Conservation (phyloP, 92 coral and sea anemone species). For the Virgularia gustaviana region DNA sequence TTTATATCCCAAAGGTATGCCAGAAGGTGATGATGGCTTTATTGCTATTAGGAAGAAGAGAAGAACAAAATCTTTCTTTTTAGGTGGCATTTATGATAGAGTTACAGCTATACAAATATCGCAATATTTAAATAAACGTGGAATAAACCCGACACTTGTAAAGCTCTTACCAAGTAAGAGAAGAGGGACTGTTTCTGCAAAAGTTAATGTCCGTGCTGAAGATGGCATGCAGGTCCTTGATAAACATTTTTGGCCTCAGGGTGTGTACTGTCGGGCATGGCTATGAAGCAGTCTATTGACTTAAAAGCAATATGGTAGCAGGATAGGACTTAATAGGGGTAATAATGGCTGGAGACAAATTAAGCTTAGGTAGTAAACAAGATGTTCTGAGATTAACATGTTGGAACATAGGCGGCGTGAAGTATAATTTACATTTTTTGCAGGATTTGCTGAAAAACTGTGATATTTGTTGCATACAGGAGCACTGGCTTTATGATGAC, state of each 20-base stretch:
- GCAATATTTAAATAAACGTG: background rate
- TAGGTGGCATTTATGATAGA: background rate
- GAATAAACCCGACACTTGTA: background rate
- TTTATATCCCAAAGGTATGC: no score
- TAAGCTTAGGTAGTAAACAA: no score
- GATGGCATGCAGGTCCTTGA: background rate
- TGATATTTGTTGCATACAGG: no score
- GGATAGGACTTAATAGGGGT: no score
- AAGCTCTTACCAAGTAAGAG: slow-evolving; percentile 5
- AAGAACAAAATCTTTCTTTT: background rate
- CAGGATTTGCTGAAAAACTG: no score
- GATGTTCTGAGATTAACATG: no score
- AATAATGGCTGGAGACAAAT: no score
- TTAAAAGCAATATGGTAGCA: background rate
- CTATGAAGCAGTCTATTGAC: background rate
- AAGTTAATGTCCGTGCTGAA: slow-evolving; percentile 13
- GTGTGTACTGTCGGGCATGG: background rate
- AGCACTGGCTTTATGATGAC: no score
- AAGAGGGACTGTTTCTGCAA: slow-evolving; percentile 33
- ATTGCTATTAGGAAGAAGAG: background rate
- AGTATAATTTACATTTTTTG: no score
- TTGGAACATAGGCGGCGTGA: no score
- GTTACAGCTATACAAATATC: background rate
- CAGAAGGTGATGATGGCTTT: no score
- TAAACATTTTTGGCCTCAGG: slow-evolving; percentile 11